phyloP scores from a whole-genome alignment of 2,113 vertebrate species.

The Alces alces region DNA sequence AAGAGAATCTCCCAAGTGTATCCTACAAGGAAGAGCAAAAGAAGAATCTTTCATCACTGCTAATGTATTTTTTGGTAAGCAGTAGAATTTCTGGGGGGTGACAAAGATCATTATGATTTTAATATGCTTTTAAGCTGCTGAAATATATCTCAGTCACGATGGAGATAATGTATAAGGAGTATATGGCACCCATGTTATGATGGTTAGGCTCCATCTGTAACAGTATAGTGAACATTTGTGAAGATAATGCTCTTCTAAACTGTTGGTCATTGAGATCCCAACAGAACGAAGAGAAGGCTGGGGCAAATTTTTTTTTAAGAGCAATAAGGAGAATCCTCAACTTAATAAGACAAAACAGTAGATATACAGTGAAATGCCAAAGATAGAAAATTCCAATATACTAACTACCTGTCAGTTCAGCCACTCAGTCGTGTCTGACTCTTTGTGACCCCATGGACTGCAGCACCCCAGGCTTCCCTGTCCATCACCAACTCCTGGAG shows the following conservation, averaged over 20 bases:
- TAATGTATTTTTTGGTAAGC: constrained; percentile 35
- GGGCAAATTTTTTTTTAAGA: constrained; percentile 30
- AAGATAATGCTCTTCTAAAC: neutral
- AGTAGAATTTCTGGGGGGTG: constrained; percentile 17
- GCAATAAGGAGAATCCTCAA: neutral
- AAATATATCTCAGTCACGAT: neutral
- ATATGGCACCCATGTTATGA: neutral
- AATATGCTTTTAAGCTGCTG: neutral
- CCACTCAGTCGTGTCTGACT: accelerated
- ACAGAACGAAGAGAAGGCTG: neutral
- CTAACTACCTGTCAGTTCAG: neutral
- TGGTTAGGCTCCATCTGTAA: neutral
- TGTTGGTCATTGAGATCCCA: neutral
- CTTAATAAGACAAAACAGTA: constrained; percentile 3
- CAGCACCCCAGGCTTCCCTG: neutral
- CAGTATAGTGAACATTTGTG: neutral
- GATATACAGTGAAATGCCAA: constrained; percentile 14
- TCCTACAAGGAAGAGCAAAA: constrained; percentile 23
- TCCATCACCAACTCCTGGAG: neutral
- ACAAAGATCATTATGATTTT: constrained; percentile 43
- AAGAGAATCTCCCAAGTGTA: constrained; percentile 48
- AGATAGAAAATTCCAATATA: neutral
- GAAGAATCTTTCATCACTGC: constrained; percentile 20
- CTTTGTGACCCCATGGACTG: neutral
- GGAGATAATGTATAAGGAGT: neutral